Evolutionary conservation across 1,140 invertebrate species (phyloP).

Genomic region (Danaus plexippus): DNA sequence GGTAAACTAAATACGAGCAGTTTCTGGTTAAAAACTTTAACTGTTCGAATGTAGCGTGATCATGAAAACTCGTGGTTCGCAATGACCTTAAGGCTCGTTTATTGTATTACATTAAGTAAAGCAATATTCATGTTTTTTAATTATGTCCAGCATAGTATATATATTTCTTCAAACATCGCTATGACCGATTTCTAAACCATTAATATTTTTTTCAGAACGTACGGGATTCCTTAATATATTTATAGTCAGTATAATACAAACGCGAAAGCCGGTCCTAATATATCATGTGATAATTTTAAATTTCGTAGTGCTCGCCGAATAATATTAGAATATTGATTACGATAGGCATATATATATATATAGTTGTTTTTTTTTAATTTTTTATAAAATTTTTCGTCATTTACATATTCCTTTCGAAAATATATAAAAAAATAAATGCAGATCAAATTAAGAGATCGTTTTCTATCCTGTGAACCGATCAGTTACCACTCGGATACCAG

Average conservation of each 20-base stretch:
- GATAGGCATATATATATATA: slow-evolving; percentile 10
- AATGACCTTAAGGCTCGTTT: too few relatives aligned
- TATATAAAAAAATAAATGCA: slow-evolving; percentile 56
- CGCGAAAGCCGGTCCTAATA: slow-evolving; percentile 43
- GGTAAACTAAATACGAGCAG: too few relatives aligned
- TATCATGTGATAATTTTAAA: slow-evolving; percentile 44
- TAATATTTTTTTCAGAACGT: slow-evolving; percentile 16
- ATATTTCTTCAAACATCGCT: too few relatives aligned
- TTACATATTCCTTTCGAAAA: slow-evolving; percentile 9
- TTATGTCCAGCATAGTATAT: too few relatives aligned
- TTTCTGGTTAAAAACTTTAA: too few relatives aligned
- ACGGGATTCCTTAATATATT: slow-evolving; percentile 40
- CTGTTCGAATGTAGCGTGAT: too few relatives aligned
- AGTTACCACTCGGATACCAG: slow-evolving; percentile 9
- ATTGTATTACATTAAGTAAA: too few relatives aligned
- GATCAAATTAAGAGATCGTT: slow-evolving; percentile 56
- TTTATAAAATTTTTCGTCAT: slow-evolving; percentile 37
- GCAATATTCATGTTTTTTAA: too few relatives aligned
- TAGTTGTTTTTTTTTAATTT: slow-evolving; percentile 21
- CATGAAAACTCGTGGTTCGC: too few relatives aligned
- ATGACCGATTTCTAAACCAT: too few relatives aligned
- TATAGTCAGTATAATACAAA: slow-evolving; percentile 33
- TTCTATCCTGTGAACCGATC: slow-evolving; percentile 13
- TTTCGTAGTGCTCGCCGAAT: slow-evolving; percentile 38
- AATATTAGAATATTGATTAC: slow-evolving; percentile 20